Evolutionary conservation across 2,797 vertebrate species (phyloP).

Genomic region (Tragelaphus eurycerus): DNA sequence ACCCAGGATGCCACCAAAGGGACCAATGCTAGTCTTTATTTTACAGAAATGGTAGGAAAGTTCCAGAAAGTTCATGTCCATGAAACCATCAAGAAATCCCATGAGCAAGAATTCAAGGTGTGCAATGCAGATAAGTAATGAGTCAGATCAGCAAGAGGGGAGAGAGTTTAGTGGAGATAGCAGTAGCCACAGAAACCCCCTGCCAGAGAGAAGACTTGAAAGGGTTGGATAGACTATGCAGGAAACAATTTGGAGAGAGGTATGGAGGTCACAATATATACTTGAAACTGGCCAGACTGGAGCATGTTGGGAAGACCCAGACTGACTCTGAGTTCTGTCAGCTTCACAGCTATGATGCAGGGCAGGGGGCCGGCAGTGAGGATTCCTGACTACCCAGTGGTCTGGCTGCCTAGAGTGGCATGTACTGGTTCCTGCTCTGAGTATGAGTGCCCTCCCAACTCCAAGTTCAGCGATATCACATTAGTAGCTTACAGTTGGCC

Average conservation of each 20-base stretch:
- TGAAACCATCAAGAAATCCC: conserved; percentile 2
- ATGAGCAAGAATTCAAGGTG: background rate
- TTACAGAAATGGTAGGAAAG: background rate
- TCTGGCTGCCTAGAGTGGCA: background rate
- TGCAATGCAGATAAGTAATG: background rate
- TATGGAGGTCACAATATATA: background rate
- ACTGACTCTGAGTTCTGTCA: background rate
- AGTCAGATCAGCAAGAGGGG: background rate
- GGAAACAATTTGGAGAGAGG: background rate
- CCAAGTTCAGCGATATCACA: background rate
- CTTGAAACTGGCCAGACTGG: background rate
- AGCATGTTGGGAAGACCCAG: background rate
- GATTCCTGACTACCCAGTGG: background rate
- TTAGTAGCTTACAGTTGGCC: background rate
- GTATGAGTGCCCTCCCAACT: background rate
- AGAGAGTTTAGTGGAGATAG: background rate
- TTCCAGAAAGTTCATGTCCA: background rate
- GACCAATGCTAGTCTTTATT: background rate
- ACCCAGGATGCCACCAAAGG: background rate
- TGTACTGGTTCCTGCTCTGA: background rate
- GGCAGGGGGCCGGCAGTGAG: background rate
- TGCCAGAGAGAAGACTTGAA: background rate
- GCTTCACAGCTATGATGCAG: background rate
- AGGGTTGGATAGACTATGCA: background rate
- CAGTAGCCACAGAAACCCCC: background rate